phyloP scores from a whole-genome alignment of 64 coral and sea anemone species.

The Stichodactyla helianthus region DNA sequence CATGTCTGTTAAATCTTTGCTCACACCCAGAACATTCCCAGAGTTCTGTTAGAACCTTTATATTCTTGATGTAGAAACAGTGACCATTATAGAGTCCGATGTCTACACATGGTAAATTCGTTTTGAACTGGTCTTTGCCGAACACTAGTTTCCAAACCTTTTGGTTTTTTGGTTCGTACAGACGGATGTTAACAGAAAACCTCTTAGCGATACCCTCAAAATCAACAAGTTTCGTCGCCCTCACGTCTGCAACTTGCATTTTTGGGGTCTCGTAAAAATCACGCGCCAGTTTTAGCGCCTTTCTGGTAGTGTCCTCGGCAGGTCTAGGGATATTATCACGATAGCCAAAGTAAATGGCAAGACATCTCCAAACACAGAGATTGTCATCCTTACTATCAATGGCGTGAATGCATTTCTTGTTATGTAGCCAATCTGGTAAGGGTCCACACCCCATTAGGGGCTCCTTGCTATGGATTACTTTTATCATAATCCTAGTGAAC shows the following conservation, averaged over 20 bases:
- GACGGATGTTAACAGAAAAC: slow-evolving; percentile 11
- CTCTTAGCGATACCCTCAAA: slow-evolving; percentile 4
- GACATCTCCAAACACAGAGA: slow-evolving; percentile 38
- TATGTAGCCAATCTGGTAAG: background rate
- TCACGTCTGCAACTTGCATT: slow-evolving; percentile 9
- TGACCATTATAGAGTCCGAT: slow-evolving; percentile 35
- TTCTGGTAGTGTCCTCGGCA: slow-evolving; percentile 22
- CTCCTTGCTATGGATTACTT: slow-evolving; percentile 13
- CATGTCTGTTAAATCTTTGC: slow-evolving; percentile 37
- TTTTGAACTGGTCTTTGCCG: slow-evolving; percentile 23
- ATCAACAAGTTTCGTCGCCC: slow-evolving; percentile 10
- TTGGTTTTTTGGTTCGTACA: slow-evolving; percentile 47
- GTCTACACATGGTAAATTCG: slow-evolving; percentile 31
- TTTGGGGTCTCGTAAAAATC: slow-evolving; percentile 23
- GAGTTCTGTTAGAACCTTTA: slow-evolving; percentile 7
- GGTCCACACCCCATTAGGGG: slow-evolving; percentile 20
- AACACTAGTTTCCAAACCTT: slow-evolving; percentile 18
- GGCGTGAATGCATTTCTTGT: slow-evolving; percentile 27
- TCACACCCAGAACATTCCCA: slow-evolving; percentile 41
- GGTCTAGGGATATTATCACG: slow-evolving; percentile 9
- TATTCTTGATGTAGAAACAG: slow-evolving; percentile 44
- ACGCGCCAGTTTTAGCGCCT: slow-evolving; percentile 29
- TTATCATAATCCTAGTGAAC: slow-evolving; percentile 26
- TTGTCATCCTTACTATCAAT: slow-evolving; percentile 24
- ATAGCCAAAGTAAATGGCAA: slow-evolving; percentile 38